These are phyloP conservation scores for Argentina silus DNA, from an alignment of 2,797 vertebrate genomes.

Conservation along the genomic window DNA sequence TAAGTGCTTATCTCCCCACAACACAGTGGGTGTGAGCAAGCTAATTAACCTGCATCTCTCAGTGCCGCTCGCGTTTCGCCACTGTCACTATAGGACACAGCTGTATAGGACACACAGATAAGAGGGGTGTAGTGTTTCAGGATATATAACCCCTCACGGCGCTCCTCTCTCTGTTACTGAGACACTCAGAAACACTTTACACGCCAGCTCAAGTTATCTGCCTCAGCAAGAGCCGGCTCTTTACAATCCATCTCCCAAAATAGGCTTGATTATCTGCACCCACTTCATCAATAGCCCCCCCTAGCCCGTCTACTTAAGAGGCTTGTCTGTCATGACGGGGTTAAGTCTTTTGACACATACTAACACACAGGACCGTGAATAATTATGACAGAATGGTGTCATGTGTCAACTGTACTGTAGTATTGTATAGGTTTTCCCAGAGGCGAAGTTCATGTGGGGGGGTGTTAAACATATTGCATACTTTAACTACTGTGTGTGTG, in stretches of 20 bases:
- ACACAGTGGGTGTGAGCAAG: slow-evolving; percentile 65
- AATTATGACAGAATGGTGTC: slow-evolving; percentile 32
- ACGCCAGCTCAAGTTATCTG: slow-evolving; percentile 68
- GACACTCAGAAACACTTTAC: slow-evolving; percentile 67
- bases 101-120: slow-evolving; percentile 61
- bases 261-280: slow-evolving; percentile 58
- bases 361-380: slow-evolving; percentile 45
- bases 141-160: slow-evolving; percentile 65
- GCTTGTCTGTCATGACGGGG: slow-evolving; percentile 30
- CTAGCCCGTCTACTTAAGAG: slow-evolving; percentile 29
- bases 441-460: not conserved
- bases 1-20: slow-evolving; percentile 73
- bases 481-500: too few relatives aligned
- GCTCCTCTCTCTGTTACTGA: slow-evolving; percentile 65
- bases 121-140: slow-evolving; percentile 64
- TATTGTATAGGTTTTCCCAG: slow-evolving; percentile 11
- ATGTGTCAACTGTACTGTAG: slow-evolving; percentile 31
- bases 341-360: slow-evolving; percentile 45
- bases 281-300: slow-evolving; percentile 44
- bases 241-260: slow-evolving; percentile 64
- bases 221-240: slow-evolving; percentile 45
- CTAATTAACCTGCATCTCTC: slow-evolving; percentile 74
- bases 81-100: slow-evolving; percentile 56
- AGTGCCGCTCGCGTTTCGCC: slow-evolving; percentile 40
- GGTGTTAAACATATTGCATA: too few relatives aligned